Evolutionary conservation across 2,797 vertebrate genomes (phyloP), one percentile per base, ranked within the genome.

Genomic region (Rhinella marina): DNA sequence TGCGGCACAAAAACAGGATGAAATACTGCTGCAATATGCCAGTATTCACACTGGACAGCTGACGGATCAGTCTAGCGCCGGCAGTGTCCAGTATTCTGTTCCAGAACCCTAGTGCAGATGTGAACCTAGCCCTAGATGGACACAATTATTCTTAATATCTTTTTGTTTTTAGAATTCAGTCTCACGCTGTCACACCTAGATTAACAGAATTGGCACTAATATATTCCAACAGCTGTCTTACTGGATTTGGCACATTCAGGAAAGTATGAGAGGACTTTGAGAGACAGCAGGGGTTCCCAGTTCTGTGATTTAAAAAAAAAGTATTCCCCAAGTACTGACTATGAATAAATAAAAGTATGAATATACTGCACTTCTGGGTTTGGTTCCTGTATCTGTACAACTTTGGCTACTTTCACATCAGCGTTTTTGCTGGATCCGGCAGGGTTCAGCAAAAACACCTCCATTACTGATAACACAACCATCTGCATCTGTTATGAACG

Each of bases 161-260:
- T 32, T 72, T 83, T 54, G n/a, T 84, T 73, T 29, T 1, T 73
- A 41, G 27, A 32, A 21, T 21, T 72, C 81, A 70, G 50, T 57
- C 66, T 72, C 59, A 66, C 80, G 29, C 50, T 84, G 82, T 84
- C 82, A 84, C 66, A 84, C 52, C 52, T 84, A 57, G 54, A 84
- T 59, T 73, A 84, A 73, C 82, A 84, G 66, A 59, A 84, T 56
- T 73, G 66, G 68, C 68, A 84, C 52, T 72, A 83, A 59, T 59
- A 59, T 84, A 54, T 84, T 84, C 68, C 66, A 84, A 84, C 82
- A 84, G 82, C 82, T 84, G 82, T 84, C 52, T 84, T 2, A 14
- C 50, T 83, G 66, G 50, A 70, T 70, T 83, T 83, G 81, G 81
- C 81, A 56, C 64, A 83, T 11, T 21, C 5, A 27, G 66, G 64